Conservation (phyloP, 2,113 vertebrate genomes). For the Pithys albifrons region DNA sequence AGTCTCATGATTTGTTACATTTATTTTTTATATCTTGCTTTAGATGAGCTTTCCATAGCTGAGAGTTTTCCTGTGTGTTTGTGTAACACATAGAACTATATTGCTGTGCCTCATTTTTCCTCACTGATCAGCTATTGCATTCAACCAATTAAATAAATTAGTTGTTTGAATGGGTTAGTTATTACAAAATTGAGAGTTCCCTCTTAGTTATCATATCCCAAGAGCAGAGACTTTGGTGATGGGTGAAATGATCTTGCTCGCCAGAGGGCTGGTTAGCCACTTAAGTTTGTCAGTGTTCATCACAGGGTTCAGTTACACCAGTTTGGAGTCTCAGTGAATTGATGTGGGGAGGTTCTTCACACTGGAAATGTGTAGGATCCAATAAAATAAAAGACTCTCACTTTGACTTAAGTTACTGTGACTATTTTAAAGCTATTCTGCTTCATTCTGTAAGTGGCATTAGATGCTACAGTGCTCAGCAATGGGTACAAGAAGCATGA, state of each 20-base stretch:
- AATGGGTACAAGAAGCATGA: neutral
- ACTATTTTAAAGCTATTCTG: neutral
- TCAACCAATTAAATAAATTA: neutral
- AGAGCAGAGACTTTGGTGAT: neutral
- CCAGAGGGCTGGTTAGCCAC: neutral
- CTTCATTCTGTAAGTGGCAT: neutral
- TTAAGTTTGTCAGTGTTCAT: neutral
- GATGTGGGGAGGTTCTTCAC: neutral
- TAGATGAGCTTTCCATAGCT: neutral
- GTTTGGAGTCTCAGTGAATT: neutral
- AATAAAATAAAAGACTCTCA: neutral
- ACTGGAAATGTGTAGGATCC: neutral
- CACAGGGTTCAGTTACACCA: neutral
- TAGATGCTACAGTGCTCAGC: neutral
- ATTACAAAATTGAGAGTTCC: neutral
- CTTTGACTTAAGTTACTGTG: neutral
- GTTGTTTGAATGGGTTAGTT: neutral
- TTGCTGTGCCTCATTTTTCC: neutral
- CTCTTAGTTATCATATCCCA: neutral
- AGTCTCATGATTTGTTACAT: neutral
- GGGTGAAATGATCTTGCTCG: neutral
- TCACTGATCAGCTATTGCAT: neutral
- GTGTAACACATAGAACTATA: neutral
- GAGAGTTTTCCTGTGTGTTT: neutral
- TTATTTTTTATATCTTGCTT: neutral